A percentile compares a stretch with the other conserved stretches of the same genome.
phyloP scores from a whole-genome alignment of 2,113 vertebrate species.

The Chrysemys picta region DNA sequence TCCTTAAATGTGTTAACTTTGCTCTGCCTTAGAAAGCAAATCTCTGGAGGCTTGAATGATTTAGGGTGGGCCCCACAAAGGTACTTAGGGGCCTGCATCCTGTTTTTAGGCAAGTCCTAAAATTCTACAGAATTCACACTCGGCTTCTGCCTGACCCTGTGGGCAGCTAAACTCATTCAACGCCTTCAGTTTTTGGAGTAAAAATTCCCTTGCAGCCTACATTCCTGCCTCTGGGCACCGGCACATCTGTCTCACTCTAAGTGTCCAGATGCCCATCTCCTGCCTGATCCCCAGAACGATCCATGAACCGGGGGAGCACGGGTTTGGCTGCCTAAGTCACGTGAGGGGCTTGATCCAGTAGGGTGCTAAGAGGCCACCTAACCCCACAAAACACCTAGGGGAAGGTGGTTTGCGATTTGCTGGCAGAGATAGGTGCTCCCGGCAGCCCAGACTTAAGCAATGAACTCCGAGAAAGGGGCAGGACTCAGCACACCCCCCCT shows the following conservation, averaged over 20 bases:
- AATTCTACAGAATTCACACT: not conserved
- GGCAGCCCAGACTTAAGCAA: no score
- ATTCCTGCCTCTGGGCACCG: not conserved
- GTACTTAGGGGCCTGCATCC: not conserved
- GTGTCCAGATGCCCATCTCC: no score
- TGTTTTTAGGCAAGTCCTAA: not conserved
- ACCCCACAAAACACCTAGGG: not conserved
- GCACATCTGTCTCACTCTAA: not conserved
- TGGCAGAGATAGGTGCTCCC: no score
- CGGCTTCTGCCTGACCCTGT: not conserved
- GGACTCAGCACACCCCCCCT: not conserved
- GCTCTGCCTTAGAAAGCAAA: not conserved
- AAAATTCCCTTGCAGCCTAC: not conserved
- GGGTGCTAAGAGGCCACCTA: not conserved
- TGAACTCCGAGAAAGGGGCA: not conserved
- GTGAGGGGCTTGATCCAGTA: not conserved
- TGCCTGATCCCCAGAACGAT: not conserved
- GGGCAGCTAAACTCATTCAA: not conserved
- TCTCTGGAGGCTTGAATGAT: not conserved
- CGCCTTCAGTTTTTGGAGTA: not conserved
- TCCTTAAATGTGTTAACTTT: accelerated
- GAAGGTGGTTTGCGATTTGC: no score
- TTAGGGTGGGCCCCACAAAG: not conserved
- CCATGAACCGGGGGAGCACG: not conserved
- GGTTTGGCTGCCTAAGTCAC: not conserved